phyloP scores from a whole-genome alignment of 2,113 vertebrate genomes.

The Machaerirhynchus nigripectus region DNA sequence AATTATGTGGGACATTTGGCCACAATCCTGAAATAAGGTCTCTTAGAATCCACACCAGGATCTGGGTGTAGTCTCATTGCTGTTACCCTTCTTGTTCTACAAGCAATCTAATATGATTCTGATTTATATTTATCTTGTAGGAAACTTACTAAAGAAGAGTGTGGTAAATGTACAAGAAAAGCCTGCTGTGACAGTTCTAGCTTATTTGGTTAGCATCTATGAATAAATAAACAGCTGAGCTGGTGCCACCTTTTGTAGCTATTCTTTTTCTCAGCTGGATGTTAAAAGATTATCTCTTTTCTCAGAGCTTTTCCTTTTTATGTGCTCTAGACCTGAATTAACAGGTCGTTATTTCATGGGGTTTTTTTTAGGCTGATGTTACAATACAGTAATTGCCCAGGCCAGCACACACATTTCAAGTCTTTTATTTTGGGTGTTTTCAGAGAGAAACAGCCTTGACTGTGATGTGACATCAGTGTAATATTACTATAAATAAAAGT shows the following conservation, averaged over 20 bases:
- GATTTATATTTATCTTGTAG: constrained; percentile 31
- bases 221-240: constrained; percentile 64
- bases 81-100: constrained; percentile 11
- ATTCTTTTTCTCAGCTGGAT: constrained; percentile 51
- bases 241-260: constrained; percentile 44
- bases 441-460: not conserved
- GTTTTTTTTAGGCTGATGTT: constrained; percentile 7
- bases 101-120: constrained; percentile 32
- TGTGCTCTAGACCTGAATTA: constrained; percentile 63
- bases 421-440: constrained; percentile 21
- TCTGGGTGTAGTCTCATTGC: not conserved
- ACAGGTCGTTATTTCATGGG: constrained; percentile 48
- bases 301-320: constrained; percentile 49
- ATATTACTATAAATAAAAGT: constrained; percentile 10
- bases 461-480: not conserved
- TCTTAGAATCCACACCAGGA: not conserved
- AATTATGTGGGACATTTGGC: not conserved
- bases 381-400: constrained; percentile 8
- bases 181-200: constrained; percentile 42
- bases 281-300: constrained; percentile 69
- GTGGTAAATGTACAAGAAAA: constrained; percentile 31
- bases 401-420: not conserved
- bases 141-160: constrained; percentile 35
- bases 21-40: not conserved
- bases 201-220: constrained; percentile 62